Evolutionary conservation across 1,140 invertebrate species (phyloP).

Genomic region (Drosophila nigromelanica): DNA sequence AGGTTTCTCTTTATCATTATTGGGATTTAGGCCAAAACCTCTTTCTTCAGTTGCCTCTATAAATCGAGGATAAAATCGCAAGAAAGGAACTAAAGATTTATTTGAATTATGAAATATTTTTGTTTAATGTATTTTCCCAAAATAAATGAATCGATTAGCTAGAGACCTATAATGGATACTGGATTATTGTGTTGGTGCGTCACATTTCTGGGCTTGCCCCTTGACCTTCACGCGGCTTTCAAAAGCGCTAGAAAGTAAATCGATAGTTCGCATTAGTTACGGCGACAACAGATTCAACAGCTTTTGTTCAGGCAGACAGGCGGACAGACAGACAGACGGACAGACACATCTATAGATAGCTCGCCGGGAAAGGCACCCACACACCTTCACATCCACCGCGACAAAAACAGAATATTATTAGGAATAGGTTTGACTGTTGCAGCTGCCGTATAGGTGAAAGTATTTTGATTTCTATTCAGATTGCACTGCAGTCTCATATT

Average conservation of each 20-base stretch:
- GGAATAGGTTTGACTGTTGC: neutral
- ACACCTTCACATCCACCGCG: neutral
- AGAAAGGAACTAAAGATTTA: too few relatives aligned
- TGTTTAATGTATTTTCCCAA: neutral
- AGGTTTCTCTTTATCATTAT: too few relatives aligned
- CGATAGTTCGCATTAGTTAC: conserved; percentile 68
- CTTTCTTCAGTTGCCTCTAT: too few relatives aligned
- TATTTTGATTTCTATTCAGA: conserved; percentile 25
- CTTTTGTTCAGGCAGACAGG: conserved; percentile 22
- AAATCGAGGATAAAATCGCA: too few relatives aligned
- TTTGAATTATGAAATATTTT: neutral
- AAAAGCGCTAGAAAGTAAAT: conserved; percentile 42
- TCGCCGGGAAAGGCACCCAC: neutral
- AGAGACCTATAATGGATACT: conserved; percentile 20
- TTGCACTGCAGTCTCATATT: conserved; percentile 18
- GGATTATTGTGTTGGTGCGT: conserved; percentile 36
- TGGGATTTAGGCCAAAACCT: too few relatives aligned
- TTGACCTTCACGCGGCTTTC: conserved; percentile 54
- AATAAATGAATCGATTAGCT: conserved; percentile 17
- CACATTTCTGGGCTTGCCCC: conserved; percentile 35
- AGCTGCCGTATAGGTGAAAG: conserved; percentile 18
- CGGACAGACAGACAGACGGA: too few relatives aligned
- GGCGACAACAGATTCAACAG: conserved; percentile 34
- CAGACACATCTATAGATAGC: conserved; percentile 57
- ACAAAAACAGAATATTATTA: neutral